phyloP scores from a whole-genome alignment of 2,113 vertebrate genomes.

The Platysteira castanea region DNA sequence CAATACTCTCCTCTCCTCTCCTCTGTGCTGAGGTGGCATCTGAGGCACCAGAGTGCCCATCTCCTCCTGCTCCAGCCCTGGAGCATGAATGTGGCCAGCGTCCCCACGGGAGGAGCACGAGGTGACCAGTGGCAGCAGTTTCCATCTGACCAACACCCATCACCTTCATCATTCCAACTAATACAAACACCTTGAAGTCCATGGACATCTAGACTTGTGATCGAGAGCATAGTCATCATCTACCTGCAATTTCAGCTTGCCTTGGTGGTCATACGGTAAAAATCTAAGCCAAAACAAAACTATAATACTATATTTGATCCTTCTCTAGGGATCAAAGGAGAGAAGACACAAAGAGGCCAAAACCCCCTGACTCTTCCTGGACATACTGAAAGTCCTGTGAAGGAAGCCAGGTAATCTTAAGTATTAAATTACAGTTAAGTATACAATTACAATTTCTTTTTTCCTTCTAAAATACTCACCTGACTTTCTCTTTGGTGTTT shows the following conservation, averaged over 20 bases:
- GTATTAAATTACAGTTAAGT: neutral
- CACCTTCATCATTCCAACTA: neutral
- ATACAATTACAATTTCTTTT: neutral
- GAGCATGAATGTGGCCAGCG: fast-evolving
- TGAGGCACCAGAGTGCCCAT: neutral
- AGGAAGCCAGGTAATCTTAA: neutral
- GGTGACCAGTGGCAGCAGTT: neutral
- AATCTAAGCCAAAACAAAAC: neutral
- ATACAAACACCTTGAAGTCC: neutral
- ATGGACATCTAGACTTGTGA: neutral
- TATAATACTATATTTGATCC: neutral
- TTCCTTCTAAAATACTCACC: constrained; percentile 71
- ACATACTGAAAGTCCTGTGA: neutral
- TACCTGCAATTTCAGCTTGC: neutral
- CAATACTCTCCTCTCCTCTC: neutral
- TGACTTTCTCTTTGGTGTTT: constrained; percentile 94
- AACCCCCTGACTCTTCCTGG: neutral
- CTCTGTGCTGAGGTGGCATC: neutral
- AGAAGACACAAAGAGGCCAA: neutral
- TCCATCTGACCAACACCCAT: neutral
- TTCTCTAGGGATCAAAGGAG: neutral
- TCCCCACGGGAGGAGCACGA: neutral
- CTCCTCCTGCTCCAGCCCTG: neutral
- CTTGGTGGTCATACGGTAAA: neutral
- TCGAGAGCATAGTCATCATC: neutral